Evolutionary conservation across 2,888 invertebrate genomes (phyloP), one percentile per base, ranked within the genome.

Genomic region (Iphiclides podalirius): DNA sequence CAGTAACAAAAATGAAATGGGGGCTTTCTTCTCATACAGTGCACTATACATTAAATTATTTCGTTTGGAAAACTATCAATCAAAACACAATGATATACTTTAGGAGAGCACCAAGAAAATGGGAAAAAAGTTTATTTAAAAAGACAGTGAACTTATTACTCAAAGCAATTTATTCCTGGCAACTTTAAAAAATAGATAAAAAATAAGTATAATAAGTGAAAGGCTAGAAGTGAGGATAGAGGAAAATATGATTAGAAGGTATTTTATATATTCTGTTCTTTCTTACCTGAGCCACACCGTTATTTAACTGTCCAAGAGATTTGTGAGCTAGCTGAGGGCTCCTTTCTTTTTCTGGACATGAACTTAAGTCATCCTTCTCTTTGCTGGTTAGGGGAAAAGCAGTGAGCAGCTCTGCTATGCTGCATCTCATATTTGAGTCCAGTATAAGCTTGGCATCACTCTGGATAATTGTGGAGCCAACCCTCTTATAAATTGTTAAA

Each of bases 361-460:
- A 92, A 52, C 91, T 87, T 20, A 94, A 78, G 56, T 94, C 94
- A 63, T 94, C 92, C 45, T 92, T 90, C 77, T 95, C 94, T 58
- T 87, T 88, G 52, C 89, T 90, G 2, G 93, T 93, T 35, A 95
- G 87, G 0, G 94, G 94, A 69, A 90, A 93, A 6, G 91, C 88
- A 59, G 91, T 91, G 39, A 93, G 82, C 33, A 94, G 72, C 61
- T 89, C 90, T 0, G 88, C 88, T 53, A 94, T 91, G 44, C 90
- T 90, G 54, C 92, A 92, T 8, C 92, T 83, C 55, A 94, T 93
- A 52, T 90, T 83, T 0, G 91, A 89, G 47, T 91, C 91, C 53
- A 95, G 67, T 33, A 91, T 90, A 39, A 95, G 89, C 37, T 90
- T 85, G 0, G 93, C 92, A 72, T 93, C 92, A 56, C 90, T 90